Conservation (phyloP, 2,113 vertebrate species). For the Coptodon rendalli region DNA sequence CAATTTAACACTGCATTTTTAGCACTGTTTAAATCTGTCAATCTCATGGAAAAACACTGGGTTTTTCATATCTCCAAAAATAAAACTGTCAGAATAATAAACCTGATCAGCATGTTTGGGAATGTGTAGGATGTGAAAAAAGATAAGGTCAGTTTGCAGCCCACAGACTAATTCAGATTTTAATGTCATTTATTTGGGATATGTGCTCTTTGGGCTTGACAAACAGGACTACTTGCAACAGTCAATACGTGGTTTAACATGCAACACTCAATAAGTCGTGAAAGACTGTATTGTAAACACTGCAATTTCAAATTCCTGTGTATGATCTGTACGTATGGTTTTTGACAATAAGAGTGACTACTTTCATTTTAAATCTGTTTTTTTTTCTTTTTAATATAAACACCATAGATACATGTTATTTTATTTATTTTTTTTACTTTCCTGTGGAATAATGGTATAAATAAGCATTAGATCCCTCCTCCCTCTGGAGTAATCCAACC, state of each 20-base stretch:
- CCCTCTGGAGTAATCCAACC: neutral
- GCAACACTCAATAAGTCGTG: neutral
- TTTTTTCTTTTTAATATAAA: neutral
- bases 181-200: neutral
- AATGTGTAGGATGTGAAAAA: neutral
- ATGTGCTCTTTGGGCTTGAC: neutral
- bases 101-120: neutral
- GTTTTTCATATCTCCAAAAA: neutral
- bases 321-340: neutral
- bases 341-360: neutral
- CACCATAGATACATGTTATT: neutral
- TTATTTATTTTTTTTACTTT: neutral
- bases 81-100: neutral
- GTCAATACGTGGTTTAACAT: neutral
- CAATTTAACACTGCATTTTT: neutral
- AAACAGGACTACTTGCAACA: neutral
- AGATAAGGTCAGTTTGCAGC: neutral
- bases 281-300: neutral
- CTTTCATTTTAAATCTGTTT: neutral
- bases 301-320: neutral
- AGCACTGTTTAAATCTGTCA: neutral
- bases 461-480: neutral
- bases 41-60: rapidly evolving
- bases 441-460: neutral
- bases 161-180: neutral